Base-by-base conservation (phyloP, 2,797 vertebrate species). In the Notolepis coatsorum region DNA sequence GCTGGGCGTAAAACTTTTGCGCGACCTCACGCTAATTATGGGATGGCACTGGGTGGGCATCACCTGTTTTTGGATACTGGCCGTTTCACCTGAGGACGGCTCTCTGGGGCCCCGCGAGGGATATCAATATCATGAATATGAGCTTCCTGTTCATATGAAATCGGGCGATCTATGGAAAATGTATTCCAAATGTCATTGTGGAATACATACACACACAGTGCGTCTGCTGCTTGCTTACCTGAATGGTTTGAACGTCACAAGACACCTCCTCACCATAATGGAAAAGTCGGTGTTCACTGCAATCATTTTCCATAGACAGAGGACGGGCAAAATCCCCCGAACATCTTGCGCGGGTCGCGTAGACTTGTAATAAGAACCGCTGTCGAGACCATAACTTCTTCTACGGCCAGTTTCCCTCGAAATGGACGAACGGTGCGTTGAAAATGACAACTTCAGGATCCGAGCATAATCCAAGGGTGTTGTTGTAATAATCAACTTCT, bases 241-340 rank as follows among this genome's bases (percentile, higher is more conserved):
- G 92, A 99, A 99, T 25, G 96, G 97, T 91, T 95, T 96, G 93
- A 97, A 92, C 90, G 96, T 97, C 92, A 98, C 93, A 66, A 97
- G 94, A 85, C 96, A 97, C 95, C 97, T 96, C 84, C 96, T 96
- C 90, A 96, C 88, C 96, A 97, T 96, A 90, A 92, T 96, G 92
- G 93, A 96, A 84, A 96, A 91, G 84, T 97, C 96, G 62, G 88
- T 84, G 89, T 91, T 91, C 79, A 91, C 85, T 23, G 81, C 61
- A 27, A 65, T 91, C 90, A 91, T 92, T 87, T 74, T 76, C 72
- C 83, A 66, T 58, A 58, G 71, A 30, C 51, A 57, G 3, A 50
- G 7, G 73, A 35, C 66, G 41, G 48, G 37, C 66, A 62, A 8
- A 37, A 2, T 73, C 67, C 18, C 18, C 52, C 61, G 10, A 55